A percentile compares a stretch with the other conserved stretches of the same genome.
These are phyloP conservation scores for Pygathrix nemaeus DNA, from an alignment of 2,113 vertebrate genomes.

Conservation along the genomic window DNA sequence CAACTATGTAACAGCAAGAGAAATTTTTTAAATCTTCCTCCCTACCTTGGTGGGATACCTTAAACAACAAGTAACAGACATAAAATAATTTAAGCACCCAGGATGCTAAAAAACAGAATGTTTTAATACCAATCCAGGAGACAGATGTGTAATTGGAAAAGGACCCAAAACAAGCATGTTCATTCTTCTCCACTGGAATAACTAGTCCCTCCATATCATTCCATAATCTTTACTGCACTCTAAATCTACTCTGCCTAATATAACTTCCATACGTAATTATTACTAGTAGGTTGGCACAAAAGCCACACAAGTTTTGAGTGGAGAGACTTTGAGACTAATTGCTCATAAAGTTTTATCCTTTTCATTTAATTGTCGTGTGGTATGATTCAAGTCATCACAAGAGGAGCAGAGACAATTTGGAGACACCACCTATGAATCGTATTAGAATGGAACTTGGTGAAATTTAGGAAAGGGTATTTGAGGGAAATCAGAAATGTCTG, in stretches of 20 bases:
- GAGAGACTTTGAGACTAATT: constrained; percentile 15
- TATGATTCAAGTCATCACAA: not conserved
- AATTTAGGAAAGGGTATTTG: not conserved
- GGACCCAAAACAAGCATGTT: not conserved
- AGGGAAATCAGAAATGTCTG: not conserved
- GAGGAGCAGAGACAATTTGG: not conserved
- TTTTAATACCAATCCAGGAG: not conserved
- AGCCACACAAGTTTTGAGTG: not conserved
- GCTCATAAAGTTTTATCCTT: constrained; percentile 36
- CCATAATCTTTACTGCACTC: not conserved
- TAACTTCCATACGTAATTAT: not conserved
- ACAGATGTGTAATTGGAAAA: not conserved
- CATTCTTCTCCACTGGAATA: not conserved
- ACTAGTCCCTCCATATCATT: not conserved
- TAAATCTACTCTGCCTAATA: not conserved
- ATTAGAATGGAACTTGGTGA: not conserved
- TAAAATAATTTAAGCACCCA: not conserved
- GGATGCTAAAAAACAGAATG: not conserved
- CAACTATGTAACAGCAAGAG: not conserved
- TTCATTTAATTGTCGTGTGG: not conserved
- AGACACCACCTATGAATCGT: not conserved
- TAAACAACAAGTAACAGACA: constrained; percentile 16
- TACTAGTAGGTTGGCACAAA: not conserved
- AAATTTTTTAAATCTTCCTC: not conserved
- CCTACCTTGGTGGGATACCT: not conserved